Percentiles rank a stretch among this genome's conserved stretches.
phyloP scores from a whole-genome alignment of 2,888 invertebrate species.

The Plusia festucae region DNA sequence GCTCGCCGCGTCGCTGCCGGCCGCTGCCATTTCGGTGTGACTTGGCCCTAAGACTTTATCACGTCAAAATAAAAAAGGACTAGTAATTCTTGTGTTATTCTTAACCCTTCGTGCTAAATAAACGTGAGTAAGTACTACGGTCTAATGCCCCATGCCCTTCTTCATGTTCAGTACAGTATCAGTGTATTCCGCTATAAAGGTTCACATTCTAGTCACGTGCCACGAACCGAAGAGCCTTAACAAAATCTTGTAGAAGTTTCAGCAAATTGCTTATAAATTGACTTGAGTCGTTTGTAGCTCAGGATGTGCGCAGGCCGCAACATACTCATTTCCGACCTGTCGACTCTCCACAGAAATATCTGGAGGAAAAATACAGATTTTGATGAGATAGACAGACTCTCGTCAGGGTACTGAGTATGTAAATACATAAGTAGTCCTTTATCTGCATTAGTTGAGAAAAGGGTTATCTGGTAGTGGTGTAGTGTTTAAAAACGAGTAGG shows the following conservation, averaged over 20 bases:
- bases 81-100: no score
- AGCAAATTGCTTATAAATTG: conserved; percentile 1
- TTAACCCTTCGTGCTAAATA: no score
- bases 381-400: not conserved
- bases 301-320: not conserved
- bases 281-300: not conserved
- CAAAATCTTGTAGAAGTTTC: not conserved
- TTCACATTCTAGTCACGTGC: not conserved
- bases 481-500: not conserved
- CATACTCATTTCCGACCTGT: conserved; percentile 1
- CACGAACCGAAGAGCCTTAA: not conserved
- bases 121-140: no score
- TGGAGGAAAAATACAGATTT: not conserved
- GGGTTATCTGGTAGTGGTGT: not conserved
- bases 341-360: not conserved
- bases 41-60: no score
- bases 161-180: not conserved
- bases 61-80: no score
- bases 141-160: no score
- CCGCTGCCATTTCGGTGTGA: no score
- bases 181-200: not conserved
- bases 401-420: not conserved
- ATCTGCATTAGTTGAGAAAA: conserved; percentile 1
- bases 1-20: no score
- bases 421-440: not conserved